These are phyloP conservation scores for Scaptomyza reducta DNA, from an alignment of 2,888 invertebrate species.

Conservation along the genomic window DNA sequence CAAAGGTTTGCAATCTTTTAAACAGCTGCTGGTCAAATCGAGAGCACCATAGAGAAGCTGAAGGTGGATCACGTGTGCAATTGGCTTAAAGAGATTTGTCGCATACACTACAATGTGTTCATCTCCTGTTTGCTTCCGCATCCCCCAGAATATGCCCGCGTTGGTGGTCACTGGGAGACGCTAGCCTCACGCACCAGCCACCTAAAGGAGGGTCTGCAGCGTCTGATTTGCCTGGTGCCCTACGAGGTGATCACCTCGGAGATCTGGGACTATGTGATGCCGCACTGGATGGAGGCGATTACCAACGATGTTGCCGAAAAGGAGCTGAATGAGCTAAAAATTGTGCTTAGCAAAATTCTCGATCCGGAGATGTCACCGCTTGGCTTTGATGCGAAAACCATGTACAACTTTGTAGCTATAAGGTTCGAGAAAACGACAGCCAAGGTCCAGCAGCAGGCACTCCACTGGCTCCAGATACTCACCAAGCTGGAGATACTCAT, in stretches of 20 bases:
- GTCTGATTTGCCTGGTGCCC: slow-evolving; percentile 97
- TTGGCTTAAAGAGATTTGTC: slow-evolving; percentile 94
- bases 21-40: slow-evolving; percentile 87
- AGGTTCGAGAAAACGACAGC: slow-evolving; percentile 92
- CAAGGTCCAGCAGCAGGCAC: slow-evolving; percentile 93
- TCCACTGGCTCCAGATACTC: slow-evolving; percentile 94
- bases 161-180: slow-evolving; percentile 98
- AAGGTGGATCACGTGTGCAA: slow-evolving; percentile 96
- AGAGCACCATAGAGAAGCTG: slow-evolving; percentile 94
- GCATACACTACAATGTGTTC: slow-evolving; percentile 92
- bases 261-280: slow-evolving; percentile 99
- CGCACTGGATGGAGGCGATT: slow-evolving; percentile 99
- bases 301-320: slow-evolving; percentile 95
- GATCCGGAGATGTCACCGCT: slow-evolving; percentile 98
- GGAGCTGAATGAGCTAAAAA: slow-evolving; percentile 92
- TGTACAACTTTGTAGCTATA: slow-evolving; percentile 96
- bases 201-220: slow-evolving; percentile 96
- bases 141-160: slow-evolving; percentile 97
- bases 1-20: background rate
- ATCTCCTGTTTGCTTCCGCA: slow-evolving; percentile 97
- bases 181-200: slow-evolving; percentile 94
- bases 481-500: slow-evolving; percentile 95
- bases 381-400: slow-evolving; percentile 96
- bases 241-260: slow-evolving; percentile 98
- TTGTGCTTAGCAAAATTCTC: slow-evolving; percentile 95